A percentile compares a stretch with the other conserved stretches of the same genome.
Evolutionary conservation across 2,888 invertebrate genomes (phyloP).

Genomic region (Lysandra bellargus): DNA sequence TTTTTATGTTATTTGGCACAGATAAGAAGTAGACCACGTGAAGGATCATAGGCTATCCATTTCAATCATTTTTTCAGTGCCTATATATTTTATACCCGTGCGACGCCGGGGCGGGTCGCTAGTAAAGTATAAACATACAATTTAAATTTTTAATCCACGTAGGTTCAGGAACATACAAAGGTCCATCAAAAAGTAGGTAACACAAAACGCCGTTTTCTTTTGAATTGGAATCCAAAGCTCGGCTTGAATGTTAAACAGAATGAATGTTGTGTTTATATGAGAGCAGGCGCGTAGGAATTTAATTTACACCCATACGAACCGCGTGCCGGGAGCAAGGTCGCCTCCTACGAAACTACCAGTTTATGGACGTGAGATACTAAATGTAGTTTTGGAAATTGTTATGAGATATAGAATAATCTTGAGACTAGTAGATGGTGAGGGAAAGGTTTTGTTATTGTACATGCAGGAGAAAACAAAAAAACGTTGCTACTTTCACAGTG

Average conservation of each 20-base stretch:
- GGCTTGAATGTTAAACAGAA: slow-evolving; percentile 7
- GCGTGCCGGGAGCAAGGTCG: neutral
- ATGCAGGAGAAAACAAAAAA: neutral
- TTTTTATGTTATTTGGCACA: no score
- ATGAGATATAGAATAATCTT: neutral
- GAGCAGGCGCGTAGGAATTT: slow-evolving; percentile 1
- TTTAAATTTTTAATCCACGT: no score
- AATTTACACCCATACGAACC: slow-evolving; percentile 15
- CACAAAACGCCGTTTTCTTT: neutral
- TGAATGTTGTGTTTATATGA: neutral
- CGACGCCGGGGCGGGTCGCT: no score
- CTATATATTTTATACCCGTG: no score
- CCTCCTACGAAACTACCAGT: slow-evolving; percentile 16
- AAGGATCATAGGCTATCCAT: no score
- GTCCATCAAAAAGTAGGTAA: neutral
- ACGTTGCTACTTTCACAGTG: neutral
- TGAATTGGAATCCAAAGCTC: neutral
- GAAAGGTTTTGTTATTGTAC: neutral
- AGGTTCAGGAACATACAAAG: neutral
- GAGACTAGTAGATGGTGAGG: no score
- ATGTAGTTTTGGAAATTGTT: neutral
- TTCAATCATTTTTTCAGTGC: no score
- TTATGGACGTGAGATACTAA: slow-evolving; percentile 9
- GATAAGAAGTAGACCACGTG: no score
- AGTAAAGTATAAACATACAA: no score